These are phyloP conservation scores for Nezara viridula DNA, from an alignment of 2,888 invertebrate species.

Conservation along the genomic window DNA sequence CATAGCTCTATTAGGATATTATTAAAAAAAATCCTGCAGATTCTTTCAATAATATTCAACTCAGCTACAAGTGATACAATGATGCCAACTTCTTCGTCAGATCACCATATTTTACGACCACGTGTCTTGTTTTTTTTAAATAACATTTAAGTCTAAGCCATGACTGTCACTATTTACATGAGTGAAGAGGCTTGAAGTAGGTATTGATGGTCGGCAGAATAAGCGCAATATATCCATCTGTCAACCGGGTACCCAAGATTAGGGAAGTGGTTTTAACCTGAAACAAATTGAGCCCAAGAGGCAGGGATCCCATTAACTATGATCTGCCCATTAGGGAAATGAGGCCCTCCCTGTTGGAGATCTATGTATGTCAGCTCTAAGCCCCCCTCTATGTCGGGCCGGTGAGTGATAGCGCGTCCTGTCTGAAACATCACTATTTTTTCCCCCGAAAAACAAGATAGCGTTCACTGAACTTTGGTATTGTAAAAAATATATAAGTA, in stretches of 20 bases:
- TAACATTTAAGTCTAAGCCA: neutral
- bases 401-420: neutral
- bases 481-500: no score
- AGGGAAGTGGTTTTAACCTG: constrained; percentile 22
- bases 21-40: no score
- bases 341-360: neutral
- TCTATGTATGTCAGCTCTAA: constrained; percentile 26
- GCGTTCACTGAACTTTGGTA: neutral
- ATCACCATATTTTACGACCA: no score
- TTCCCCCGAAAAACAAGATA: neutral
- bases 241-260: neutral
- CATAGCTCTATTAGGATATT: no score
- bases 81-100: no score
- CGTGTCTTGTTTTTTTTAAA: no score
- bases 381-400: neutral
- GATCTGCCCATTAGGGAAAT: constrained; percentile 36
- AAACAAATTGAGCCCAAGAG: constrained; percentile 36
- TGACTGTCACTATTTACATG: neutral
- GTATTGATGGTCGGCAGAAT: neutral
- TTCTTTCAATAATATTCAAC: no score
- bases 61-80: no score
- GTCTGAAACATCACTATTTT: neutral
- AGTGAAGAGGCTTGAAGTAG: neutral
- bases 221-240: constrained; percentile 1
- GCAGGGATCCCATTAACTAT: neutral